Conservation (phyloP, 2,888 invertebrate species). For the Bombylius major region DNA sequence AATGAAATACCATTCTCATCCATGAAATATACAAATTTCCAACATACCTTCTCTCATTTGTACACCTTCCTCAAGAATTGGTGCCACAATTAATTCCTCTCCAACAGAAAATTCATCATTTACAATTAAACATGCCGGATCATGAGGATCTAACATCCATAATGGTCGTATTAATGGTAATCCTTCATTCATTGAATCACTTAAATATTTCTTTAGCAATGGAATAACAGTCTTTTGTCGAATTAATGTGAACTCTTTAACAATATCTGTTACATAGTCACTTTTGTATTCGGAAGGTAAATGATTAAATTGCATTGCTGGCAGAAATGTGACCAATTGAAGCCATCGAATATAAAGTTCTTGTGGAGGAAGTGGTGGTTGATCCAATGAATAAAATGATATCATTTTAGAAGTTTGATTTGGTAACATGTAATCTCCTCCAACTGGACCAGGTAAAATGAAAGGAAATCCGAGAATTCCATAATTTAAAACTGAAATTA, state of each 20-base stretch:
- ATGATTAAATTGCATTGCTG: conserved; percentile 82
- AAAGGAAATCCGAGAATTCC: conserved; percentile 89
- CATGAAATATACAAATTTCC: neutral
- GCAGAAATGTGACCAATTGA: conserved; percentile 79
- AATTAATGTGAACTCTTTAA: conserved; percentile 59
- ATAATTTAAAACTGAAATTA: conserved; percentile 77
- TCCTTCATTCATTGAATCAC: conserved; percentile 68
- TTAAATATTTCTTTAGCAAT: conserved; percentile 60
- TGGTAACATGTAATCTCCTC: conserved; percentile 68
- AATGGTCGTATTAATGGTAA: conserved; percentile 74
- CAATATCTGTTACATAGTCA: conserved; percentile 61
- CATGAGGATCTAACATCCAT: conserved; percentile 78
- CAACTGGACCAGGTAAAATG: conserved; percentile 85
- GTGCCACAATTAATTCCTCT: conserved; percentile 81
- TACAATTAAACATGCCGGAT: conserved; percentile 61
- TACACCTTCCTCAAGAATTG: conserved; percentile 58
- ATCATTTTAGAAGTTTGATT: conserved; percentile 36
- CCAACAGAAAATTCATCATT: conserved; percentile 83
- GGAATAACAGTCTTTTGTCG: conserved; percentile 66
- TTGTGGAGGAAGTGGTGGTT: conserved; percentile 54
- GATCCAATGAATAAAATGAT: conserved; percentile 42
- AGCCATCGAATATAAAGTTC: conserved; percentile 85
- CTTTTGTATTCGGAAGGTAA: conserved; percentile 81
- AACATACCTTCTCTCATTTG: conserved; percentile 55
- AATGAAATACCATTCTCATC: neutral